Percentiles rank a stretch among this genome's conserved stretches.
Evolutionary conservation across 2,797 vertebrate species (phyloP).

Genomic region (Glyptemys insculpta): DNA sequence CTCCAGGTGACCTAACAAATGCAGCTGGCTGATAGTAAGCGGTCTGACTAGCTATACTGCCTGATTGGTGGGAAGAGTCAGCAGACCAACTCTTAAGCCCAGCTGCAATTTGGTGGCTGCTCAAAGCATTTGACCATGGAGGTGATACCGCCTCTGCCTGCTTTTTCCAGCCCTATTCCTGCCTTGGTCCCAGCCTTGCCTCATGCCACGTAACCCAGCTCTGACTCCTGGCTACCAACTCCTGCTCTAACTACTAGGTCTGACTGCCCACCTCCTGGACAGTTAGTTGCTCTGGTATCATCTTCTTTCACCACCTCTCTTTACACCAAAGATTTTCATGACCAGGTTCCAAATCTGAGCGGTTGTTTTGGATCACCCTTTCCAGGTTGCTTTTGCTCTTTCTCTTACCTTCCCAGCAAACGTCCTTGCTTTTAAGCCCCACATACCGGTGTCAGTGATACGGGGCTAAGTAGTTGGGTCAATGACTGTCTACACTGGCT

Average conservation of each 20-base stretch:
- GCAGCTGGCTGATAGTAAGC: background rate
- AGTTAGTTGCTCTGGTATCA: background rate
- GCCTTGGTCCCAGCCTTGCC: background rate
- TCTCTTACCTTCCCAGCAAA: constrained; percentile 15
- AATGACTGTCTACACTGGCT: constrained; percentile 67
- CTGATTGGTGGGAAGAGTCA: background rate
- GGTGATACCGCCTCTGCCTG: background rate
- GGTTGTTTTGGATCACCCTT: background rate
- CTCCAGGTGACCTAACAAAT: too few relatives aligned
- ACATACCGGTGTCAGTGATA: constrained; percentile 2
- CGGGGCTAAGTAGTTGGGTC: constrained; percentile 72
- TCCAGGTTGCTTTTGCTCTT: background rate
- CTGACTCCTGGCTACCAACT: background rate
- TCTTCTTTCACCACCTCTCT: background rate
- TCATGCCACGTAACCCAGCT: background rate
- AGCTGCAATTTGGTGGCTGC: background rate
- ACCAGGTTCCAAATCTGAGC: background rate
- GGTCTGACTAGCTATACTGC: background rate
- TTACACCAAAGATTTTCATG: background rate
- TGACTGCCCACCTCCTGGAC: background rate
- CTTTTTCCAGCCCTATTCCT: background rate
- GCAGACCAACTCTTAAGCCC: background rate
- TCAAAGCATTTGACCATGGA: background rate
- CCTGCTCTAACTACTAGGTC: background rate
- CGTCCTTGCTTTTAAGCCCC: background rate